Evolutionary conservation across 2,797 vertebrate genomes (phyloP).

Genomic region (Microctenopoma lineatum): DNA sequence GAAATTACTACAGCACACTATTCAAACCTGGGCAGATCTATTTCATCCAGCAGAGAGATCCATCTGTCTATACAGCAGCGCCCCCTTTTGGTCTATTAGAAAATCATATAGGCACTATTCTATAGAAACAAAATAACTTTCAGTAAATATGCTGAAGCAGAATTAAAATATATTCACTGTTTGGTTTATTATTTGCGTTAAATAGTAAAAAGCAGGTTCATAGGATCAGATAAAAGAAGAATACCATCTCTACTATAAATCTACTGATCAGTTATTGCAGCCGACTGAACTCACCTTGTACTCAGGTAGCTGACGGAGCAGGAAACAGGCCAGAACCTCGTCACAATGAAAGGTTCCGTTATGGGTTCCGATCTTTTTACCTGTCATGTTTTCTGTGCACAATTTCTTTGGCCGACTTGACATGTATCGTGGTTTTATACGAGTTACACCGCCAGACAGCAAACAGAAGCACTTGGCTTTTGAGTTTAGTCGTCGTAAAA

Average conservation of each 20-base stretch:
- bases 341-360: conserved; percentile 96
- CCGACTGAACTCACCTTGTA: conserved; percentile 83
- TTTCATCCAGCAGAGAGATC: not conserved
- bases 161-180: rapidly evolving
- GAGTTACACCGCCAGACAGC: not conserved
- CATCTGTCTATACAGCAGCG: conserved; percentile 31
- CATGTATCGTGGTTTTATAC: conserved; percentile 48
- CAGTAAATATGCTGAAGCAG: not conserved
- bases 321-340: conserved; percentile 91
- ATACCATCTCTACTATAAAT: too few relatives aligned
- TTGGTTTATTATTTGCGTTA: not conserved
- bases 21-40: not conserved
- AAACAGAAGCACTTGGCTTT: rapidly evolving
- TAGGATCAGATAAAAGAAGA: not conserved
- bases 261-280: too few relatives aligned
- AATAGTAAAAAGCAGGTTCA: not conserved
- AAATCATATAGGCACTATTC: not conserved
- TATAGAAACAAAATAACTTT: not conserved
- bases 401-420: conserved; percentile 70
- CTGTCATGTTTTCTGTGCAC: conserved; percentile 69
- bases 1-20: not conserved
- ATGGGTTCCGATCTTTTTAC: conserved; percentile 90
- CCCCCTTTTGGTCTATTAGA: conserved; percentile 22
- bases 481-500: not conserved
- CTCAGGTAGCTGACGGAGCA: conserved; percentile 89